phyloP scores from a whole-genome alignment of 2,888 invertebrate genomes.

The Pandemis corylana region DNA sequence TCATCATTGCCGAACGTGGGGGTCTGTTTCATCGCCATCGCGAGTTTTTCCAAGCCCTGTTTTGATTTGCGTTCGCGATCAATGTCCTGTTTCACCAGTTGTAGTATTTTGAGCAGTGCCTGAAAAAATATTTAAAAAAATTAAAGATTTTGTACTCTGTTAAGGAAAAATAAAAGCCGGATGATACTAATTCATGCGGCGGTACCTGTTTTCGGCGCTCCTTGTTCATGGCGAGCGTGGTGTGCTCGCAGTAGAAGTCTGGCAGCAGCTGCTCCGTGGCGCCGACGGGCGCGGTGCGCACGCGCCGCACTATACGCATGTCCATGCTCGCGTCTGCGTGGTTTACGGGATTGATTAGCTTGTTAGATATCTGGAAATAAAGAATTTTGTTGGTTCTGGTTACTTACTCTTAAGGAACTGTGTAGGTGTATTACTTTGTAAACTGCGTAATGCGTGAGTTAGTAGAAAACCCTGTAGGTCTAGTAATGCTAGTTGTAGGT shows the following conservation, averaged over 20 bases:
- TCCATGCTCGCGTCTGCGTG: slow-evolving; percentile 90
- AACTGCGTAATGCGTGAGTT: no score
- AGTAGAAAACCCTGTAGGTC: no score
- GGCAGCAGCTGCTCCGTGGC: slow-evolving; percentile 94
- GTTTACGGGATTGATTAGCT: slow-evolving; percentile 88
- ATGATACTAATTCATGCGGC: no score
- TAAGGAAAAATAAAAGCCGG: no score
- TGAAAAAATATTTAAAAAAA: slow-evolving; percentile 62
- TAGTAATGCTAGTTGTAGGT: no score
- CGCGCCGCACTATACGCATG: slow-evolving; percentile 86
- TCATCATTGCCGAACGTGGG: slow-evolving; percentile 94
- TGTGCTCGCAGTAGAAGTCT: slow-evolving; percentile 98
- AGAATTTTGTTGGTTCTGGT: not conserved
- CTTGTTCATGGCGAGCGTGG: slow-evolving; percentile 95
- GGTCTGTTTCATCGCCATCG: slow-evolving; percentile 93
- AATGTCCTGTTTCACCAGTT: slow-evolving; percentile 93
- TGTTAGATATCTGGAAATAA: slow-evolving; percentile 87
- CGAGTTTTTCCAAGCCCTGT: slow-evolving; percentile 94
- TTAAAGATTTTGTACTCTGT: not conserved
- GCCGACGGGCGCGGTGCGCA: slow-evolving; percentile 87
- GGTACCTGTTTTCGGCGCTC: slow-evolving; percentile 92
- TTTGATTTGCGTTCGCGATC: slow-evolving; percentile 95
- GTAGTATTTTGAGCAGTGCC: slow-evolving; percentile 93
- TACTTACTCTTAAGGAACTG: no score
- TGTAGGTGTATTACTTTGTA: no score